Conservation (phyloP, 2,797 vertebrate genomes). For the Falco rusticolus region DNA sequence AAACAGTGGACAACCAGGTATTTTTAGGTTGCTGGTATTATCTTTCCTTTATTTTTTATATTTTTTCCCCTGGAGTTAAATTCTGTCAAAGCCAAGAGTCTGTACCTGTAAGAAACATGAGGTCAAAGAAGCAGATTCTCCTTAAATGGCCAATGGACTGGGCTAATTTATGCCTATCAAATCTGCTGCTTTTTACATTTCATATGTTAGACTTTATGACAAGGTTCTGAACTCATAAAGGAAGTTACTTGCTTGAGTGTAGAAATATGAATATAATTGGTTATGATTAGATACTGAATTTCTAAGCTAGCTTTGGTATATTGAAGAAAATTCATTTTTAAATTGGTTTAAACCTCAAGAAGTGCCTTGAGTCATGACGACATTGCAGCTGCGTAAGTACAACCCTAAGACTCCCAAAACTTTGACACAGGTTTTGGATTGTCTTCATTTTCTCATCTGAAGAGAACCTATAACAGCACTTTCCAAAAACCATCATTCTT, state of each 20-base stretch:
- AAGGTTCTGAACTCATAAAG: conserved; percentile 3
- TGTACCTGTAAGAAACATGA: neutral
- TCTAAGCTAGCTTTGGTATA: neutral
- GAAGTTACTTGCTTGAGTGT: neutral
- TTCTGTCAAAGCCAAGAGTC: neutral
- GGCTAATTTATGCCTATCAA: neutral
- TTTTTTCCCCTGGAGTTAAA: neutral
- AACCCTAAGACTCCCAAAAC: neutral
- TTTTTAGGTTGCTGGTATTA: neutral
- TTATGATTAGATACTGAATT: neutral
- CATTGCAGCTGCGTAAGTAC: neutral
- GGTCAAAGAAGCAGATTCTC: neutral
- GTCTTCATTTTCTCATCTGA: neutral
- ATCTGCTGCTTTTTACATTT: neutral
- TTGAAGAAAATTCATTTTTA: neutral
- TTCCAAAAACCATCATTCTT: neutral
- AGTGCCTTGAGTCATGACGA: neutral
- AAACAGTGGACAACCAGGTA: neutral
- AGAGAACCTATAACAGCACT: neutral
- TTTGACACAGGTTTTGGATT: neutral
- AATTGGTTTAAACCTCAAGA: neutral
- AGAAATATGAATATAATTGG: neutral
- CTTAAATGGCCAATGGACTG: neutral
- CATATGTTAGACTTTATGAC: neutral
- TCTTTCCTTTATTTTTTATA: neutral